Evolutionary conservation across 2,888 invertebrate species (phyloP), one percentile per base, ranked within the genome.

Genomic region (Trypoxylon attenuatum): DNA sequence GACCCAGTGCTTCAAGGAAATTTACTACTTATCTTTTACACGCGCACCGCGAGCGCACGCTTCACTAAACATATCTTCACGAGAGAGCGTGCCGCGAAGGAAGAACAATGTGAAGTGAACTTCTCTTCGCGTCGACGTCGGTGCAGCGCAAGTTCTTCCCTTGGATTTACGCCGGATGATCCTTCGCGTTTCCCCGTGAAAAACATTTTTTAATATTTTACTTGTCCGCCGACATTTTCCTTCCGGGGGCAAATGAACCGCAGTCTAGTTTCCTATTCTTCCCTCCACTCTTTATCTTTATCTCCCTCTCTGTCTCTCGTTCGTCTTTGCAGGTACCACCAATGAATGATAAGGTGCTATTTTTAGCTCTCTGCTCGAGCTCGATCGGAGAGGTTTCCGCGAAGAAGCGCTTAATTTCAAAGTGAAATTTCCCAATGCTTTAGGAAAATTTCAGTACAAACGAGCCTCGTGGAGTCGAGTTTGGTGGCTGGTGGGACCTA

Each of bases 121-220:
- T 60, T 50, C 64, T 61, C 69, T 59, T 10, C 33, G 56, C 57
- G 68, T 43, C 55, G 54, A 62, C 63, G 43, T 60, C 55, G 33
- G 43, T 23, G 57, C 5, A n/a, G n/a, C n/a, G 45, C n/a, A 54
- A 54, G 46, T 27, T 43, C 39, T 56, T 39, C 60, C 29, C 18
- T n/a, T 16, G 69, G 58, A 73, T 74, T 73, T 71, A 69, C 62
- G 38, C 55, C 56, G 62, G 49, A 53, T 53, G 52, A 71, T 69
- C 58, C 65, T 46, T 39, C 54, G 22, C 38, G 68, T 53, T 69
- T 73, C 69, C 65, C 74, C 52, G 62, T 64, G 57, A 50, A 65
- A 65, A 74, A 62, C 60, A 69, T 74, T 71, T 73, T 65, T 71
- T 56, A 73, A 53, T 59, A 46, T 62, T 63, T 51, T 60, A 62